phyloP scores from a whole-genome alignment of 2,113 vertebrate species.

The Eonycteris spelaea region DNA sequence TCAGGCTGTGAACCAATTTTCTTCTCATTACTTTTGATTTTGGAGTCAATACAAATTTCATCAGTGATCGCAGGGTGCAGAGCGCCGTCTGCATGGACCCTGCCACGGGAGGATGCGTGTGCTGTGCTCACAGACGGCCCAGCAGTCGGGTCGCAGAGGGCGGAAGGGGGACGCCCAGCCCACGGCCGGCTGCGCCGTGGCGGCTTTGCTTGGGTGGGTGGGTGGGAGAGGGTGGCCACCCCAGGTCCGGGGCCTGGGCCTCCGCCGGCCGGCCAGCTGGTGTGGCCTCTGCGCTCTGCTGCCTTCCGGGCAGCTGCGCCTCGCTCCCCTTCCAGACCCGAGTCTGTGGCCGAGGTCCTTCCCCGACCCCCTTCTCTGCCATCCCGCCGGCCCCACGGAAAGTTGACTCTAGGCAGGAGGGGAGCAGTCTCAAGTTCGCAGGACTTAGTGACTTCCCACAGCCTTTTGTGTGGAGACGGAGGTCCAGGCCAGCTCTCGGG shows the following conservation, averaged over 20 bases:
- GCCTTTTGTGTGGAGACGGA: slow-evolving; percentile 7
- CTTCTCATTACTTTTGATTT: slow-evolving; percentile 80
- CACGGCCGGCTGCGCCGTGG: too few species aligned
- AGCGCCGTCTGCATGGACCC: slow-evolving; percentile 47
- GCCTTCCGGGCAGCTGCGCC: slow-evolving; percentile 27
- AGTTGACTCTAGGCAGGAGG: slow-evolving; percentile 46
- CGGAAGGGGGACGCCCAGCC: too few species aligned
- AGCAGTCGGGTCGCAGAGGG: too few species aligned
- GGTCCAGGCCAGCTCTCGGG: not conserved
- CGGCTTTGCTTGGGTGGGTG: not conserved
- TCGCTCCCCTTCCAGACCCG: not conserved
- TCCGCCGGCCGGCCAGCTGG: not conserved
- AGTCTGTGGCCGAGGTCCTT: not conserved
- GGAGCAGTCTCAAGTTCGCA: too few species aligned
- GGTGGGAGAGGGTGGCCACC: not conserved
- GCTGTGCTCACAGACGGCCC: slow-evolving; percentile 21
- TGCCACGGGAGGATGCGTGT: slow-evolving; percentile 43
- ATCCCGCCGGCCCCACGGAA: slow-evolving; percentile 53
- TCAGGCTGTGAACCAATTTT: slow-evolving; percentile 77
- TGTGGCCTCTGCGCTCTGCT: not conserved
- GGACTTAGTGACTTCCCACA: too few species aligned
- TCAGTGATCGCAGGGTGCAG: slow-evolving; percentile 74
- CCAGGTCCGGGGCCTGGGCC: not conserved
- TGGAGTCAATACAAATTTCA: slow-evolving; percentile 79
- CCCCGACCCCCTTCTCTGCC: not conserved